Conservation (phyloP, 2,888 invertebrate genomes). For the Chymomyza amoena region DNA sequence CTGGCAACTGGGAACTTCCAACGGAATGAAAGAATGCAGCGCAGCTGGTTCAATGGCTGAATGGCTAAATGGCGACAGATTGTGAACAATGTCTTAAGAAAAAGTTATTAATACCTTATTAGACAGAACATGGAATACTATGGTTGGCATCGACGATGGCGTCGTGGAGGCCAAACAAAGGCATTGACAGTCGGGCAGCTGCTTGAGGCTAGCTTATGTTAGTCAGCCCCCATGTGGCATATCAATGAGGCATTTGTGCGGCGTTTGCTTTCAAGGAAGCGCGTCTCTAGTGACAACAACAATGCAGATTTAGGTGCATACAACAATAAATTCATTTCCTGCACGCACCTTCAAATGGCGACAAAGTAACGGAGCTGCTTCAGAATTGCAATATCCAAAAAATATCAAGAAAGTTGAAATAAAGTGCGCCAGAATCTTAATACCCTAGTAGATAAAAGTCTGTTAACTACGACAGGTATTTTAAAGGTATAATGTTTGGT, state of each 20-base stretch:
- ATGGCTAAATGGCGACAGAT: neutral
- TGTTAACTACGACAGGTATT: neutral
- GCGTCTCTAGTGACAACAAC: constrained; percentile 34
- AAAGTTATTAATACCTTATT: constrained; percentile 71
- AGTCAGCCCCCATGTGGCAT: constrained; percentile 41
- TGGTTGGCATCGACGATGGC: constrained; percentile 38
- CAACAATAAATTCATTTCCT: neutral
- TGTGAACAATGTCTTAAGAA: constrained; percentile 36
- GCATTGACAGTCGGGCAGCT: constrained; percentile 1
- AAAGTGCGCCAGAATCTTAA: neutral
- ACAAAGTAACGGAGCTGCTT: constrained; percentile 33
- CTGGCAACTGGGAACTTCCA: neutral
- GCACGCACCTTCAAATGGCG: constrained; percentile 32
- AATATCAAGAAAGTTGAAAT: neutral
- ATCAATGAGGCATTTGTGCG: constrained; percentile 53
- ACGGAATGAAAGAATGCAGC: neutral
- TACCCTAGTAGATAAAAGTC: neutral
- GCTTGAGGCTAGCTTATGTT: neutral
- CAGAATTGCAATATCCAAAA: constrained; percentile 30
- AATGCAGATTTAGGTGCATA: neutral
- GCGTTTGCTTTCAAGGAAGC: constrained; percentile 13
- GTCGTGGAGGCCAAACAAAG: constrained; percentile 16
- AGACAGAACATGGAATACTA: constrained; percentile 35
- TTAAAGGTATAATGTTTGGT: no score
- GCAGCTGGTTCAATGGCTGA: neutral